These are phyloP conservation scores for Bujurquina vittata DNA, from an alignment of 2,113 vertebrate species.

Conservation along the genomic window DNA sequence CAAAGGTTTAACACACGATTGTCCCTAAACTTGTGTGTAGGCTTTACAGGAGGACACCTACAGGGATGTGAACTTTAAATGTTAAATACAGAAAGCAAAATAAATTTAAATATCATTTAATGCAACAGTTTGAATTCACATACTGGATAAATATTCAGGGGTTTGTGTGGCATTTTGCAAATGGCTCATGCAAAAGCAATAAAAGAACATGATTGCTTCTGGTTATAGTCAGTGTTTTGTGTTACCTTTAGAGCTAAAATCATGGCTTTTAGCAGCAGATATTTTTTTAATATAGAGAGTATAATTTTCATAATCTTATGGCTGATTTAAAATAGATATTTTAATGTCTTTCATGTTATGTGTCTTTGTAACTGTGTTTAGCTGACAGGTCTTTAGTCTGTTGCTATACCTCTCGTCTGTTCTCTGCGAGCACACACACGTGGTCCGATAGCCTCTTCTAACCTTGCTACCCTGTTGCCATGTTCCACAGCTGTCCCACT, in stretches of 20 bases:
- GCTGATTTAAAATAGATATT: neutral
- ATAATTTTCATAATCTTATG: neutral
- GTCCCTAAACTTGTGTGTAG: neutral
- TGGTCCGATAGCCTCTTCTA: slow-evolving; percentile 32
- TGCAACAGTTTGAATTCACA: neutral
- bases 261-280: neutral
- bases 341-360: slow-evolving; percentile 3
- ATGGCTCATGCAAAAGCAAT: neutral
- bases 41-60: neutral
- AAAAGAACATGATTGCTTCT: neutral
- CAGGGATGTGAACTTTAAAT: neutral
- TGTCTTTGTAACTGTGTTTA: neutral
- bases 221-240: neutral
- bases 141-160: neutral
- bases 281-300: neutral
- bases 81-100: neutral
- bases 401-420: neutral
- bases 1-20: slow-evolving; percentile 12
- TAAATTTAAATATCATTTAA: neutral
- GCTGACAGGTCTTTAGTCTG: neutral
- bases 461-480: slow-evolving; percentile 45
- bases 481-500: slow-evolving; percentile 39
- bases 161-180: neutral
- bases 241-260: neutral
- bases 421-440: slow-evolving; percentile 18